Evolutionary conservation across 2,113 vertebrate genomes (phyloP).

Genomic region (Gadus chalcogrammus): DNA sequence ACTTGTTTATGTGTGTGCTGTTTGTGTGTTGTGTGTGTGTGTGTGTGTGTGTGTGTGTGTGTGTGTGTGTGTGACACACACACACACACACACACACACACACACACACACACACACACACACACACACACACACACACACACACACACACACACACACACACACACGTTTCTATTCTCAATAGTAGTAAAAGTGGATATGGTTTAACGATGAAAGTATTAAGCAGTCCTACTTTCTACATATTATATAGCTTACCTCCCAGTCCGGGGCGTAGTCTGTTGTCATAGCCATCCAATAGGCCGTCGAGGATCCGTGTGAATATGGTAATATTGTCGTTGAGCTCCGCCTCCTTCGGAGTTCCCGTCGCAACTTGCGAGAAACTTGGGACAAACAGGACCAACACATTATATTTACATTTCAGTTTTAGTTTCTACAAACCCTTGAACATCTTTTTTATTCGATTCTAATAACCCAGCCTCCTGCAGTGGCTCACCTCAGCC

Average conservation of each 20-base stretch:
- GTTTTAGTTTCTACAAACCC: neutral
- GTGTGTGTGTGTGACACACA: too few relatives aligned
- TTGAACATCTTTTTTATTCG: neutral
- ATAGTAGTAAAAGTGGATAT: too few relatives aligned
- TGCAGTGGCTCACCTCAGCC: conserved; percentile 80
- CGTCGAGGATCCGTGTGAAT: conserved; percentile 93
- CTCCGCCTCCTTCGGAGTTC: conserved; percentile 78
- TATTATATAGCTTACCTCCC: conserved; percentile 75
- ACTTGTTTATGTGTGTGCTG: too few relatives aligned
- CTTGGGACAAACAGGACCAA: conserved; percentile 61
- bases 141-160: neutral
- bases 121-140: too few relatives aligned
- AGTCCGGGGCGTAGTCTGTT: conserved; percentile 91
- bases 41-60: too few relatives aligned
- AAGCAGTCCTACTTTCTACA: too few relatives aligned
- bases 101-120: too few relatives aligned
- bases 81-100: too few relatives aligned
- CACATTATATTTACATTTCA: neutral
- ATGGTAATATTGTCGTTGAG: conserved; percentile 94
- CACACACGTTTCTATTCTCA: too few relatives aligned
- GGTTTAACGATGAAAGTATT: too few relatives aligned
- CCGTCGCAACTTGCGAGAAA: conserved; percentile 82
- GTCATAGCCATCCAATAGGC: conserved; percentile 93
- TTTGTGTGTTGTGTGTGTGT: too few relatives aligned
- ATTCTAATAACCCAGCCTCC: neutral